Evolutionary conservation across 2,797 vertebrate genomes (phyloP).

Genomic region (Tenualosa thibaudeaui): DNA sequence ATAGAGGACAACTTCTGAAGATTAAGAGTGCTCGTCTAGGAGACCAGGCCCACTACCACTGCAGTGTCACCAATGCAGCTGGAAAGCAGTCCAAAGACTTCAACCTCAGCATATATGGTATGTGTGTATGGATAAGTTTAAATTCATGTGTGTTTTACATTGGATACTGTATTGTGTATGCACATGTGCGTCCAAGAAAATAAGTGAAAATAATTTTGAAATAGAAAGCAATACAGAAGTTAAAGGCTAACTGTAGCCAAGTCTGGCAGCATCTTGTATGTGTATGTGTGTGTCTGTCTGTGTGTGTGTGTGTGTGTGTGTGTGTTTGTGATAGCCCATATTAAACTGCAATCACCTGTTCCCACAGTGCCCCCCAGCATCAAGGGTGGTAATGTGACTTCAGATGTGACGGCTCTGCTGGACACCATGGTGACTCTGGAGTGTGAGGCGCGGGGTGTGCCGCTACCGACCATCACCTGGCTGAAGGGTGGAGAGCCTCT

Average conservation of each 20-base stretch:
- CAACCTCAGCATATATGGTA: constrained; percentile 84
- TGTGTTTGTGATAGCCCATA: neutral
- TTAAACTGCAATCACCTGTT: neutral
- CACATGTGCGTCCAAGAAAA: no score
- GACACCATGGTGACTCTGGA: constrained; percentile 83
- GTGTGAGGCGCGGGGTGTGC: constrained; percentile 88
- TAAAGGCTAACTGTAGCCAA: neutral
- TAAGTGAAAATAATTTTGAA: no score
- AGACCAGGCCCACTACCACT: constrained; percentile 92
- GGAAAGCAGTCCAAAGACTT: constrained; percentile 88
- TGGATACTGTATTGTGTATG: neutral
- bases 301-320: neutral
- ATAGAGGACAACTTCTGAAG: constrained; percentile 82
- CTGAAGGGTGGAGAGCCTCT: constrained; percentile 79
- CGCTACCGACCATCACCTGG: constrained; percentile 86
- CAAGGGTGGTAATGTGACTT: constrained; percentile 86
- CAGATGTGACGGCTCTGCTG: constrained; percentile 79
- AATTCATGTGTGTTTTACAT: neutral
- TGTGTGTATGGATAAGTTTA: neutral
- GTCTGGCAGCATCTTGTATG: neutral
- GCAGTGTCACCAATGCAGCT: constrained; percentile 82
- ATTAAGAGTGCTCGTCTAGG: constrained; percentile 83
- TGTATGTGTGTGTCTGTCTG: neutral
- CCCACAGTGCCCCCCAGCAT: constrained; percentile 88
- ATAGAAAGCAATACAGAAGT: no score